Base-by-base conservation (phyloP, 2,797 vertebrate species). In the Staurois parvus region DNA sequence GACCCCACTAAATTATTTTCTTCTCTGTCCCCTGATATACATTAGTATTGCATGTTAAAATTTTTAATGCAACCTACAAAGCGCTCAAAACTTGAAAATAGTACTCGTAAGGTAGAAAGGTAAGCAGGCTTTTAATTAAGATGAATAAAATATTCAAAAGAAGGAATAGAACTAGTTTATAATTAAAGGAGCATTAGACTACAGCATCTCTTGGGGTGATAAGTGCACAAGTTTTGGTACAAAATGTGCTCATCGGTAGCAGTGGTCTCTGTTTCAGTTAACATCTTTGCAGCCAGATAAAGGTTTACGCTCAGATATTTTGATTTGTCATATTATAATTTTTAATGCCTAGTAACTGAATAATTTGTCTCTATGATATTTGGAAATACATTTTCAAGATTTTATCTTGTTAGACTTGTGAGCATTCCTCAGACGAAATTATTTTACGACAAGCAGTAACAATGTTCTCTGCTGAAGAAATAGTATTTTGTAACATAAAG, bases 111-210 rank as follows among this genome's bases (percentile, higher is more conserved):
- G 19, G 6, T 17, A 45, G 26, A 10, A 52, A 66, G 29, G 56
- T 78, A 66, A 28, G 59, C 24, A 56, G 1, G 66, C 8, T 28
- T 67, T 24, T 83, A 75, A 67, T 74, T 76, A 76, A 24, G 17
- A n/a, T 74, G 75, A 64, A 42, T 74, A 74, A 75, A 75, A 75
- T 42, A 68, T 83, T 76, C 32, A 26, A 42, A 11, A 15, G 32
- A 32, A 73, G 29, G 29, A 75, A 19, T 17, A 66, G 24, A 15
- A 74, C 34, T 74, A 64, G 56, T 77, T 77, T 40, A 67, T 79
- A 67, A 68, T 83, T 68, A 32, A 75, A 83, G 12, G 12, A 37
- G 29, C 42, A 81, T 70, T 37, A 37, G 15, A 26, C 7, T 34
- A 42, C 62, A 3, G 4, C 19, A 32, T 42, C 29, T 66, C 40